Conservation (phyloP, 2,888 invertebrate species). For the Mechanitis messenoides region DNA sequence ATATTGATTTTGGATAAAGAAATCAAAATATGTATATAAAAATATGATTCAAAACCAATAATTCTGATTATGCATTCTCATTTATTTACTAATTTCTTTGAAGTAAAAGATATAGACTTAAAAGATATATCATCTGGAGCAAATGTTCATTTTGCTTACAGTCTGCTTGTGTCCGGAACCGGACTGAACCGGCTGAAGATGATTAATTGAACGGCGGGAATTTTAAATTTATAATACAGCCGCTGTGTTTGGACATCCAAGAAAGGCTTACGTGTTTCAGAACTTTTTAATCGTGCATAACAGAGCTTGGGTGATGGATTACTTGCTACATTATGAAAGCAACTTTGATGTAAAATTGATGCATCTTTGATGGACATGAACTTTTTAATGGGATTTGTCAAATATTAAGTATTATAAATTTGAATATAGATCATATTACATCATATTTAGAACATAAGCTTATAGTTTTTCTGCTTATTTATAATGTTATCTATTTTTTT, state of each 20-base stretch:
- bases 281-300: conserved; percentile 30
- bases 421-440: no score
- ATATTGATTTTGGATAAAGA: no score
- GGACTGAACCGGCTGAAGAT: conserved; percentile 30
- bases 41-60: no score
- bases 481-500: no score
- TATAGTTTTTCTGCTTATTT: no score
- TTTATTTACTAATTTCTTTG: no score
- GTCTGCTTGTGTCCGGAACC: conserved; percentile 24
- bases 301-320: conserved; percentile 29
- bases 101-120: not conserved
- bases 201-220: conserved; percentile 31
- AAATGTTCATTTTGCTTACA: conserved; percentile 8
- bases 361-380: conserved; percentile 17
- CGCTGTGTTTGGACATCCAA: conserved; percentile 32
- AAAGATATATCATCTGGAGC: conserved; percentile 3
- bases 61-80: no score
- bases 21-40: no score
- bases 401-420: no score
- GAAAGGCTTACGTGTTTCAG: conserved; percentile 32
- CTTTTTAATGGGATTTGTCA: conserved; percentile 2
- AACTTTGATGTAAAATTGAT: conserved; percentile 13
- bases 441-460: no score
- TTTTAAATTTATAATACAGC: conserved; percentile 35
- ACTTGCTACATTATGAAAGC: conserved; percentile 20